Conservation (phyloP, 2,797 vertebrate species). For the Melanotaenia nigrans region DNA sequence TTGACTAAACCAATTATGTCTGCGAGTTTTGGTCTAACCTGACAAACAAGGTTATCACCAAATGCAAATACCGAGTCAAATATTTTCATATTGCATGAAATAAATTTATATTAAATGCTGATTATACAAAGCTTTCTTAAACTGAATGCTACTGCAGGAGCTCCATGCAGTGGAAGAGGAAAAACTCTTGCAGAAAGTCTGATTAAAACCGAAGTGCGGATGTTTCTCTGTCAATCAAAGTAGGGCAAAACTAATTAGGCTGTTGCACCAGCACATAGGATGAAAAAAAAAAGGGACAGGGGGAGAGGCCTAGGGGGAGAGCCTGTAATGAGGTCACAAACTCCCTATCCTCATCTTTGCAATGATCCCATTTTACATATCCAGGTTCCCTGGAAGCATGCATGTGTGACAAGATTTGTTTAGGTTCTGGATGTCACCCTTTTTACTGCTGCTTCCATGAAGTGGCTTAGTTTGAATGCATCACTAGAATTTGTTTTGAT, state of each 20-base stretch:
- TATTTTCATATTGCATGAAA: neutral
- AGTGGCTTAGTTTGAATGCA: neutral
- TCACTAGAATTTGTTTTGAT: slow-evolving; percentile 8
- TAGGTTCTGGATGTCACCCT: slow-evolving; percentile 24
- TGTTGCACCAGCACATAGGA: slow-evolving; percentile 70
- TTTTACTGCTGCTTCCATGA: slow-evolving; percentile 10
- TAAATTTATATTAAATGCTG: neutral
- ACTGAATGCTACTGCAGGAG: neutral
- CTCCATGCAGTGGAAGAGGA: slow-evolving; percentile 1
- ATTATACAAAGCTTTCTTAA: slow-evolving; percentile 1
- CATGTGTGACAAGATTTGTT: slow-evolving; percentile 18
- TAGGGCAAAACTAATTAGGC: slow-evolving; percentile 86
- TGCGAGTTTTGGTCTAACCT: slow-evolving; percentile 33
- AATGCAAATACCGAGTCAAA: neutral
- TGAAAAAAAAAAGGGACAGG: slow-evolving; percentile 68
- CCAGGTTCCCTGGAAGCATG: slow-evolving; percentile 34
- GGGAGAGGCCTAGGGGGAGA: slow-evolving; percentile 76
- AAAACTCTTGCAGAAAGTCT: slow-evolving; percentile 11
- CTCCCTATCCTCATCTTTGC: slow-evolving; percentile 65
- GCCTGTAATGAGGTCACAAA: slow-evolving; percentile 80
- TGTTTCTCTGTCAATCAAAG: slow-evolving; percentile 74
- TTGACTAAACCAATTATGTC: slow-evolving; percentile 64
- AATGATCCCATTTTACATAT: slow-evolving; percentile 72
- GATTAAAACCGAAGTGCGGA: slow-evolving; percentile 54
- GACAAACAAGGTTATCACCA: slow-evolving; percentile 14